These are phyloP conservation scores for Alloscopus bannaensis DNA, from an alignment of 2,888 invertebrate species.

Conservation along the genomic window DNA sequence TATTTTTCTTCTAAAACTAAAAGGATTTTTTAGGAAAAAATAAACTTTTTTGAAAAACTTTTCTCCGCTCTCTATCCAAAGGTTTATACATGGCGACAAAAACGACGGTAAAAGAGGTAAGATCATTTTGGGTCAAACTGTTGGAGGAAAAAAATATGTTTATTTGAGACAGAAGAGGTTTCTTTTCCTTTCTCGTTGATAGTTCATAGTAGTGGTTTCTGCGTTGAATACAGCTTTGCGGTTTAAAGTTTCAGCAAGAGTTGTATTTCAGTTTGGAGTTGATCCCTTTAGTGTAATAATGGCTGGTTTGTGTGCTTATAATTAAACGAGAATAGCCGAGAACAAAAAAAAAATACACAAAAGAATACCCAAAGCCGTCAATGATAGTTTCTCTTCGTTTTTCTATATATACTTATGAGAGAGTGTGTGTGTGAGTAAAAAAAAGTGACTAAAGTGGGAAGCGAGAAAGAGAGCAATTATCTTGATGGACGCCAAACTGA, in stretches of 20 bases:
- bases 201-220: conserved; percentile 35
- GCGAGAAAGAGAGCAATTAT: conserved; percentile 64
- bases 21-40: conserved; percentile 2
- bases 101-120: too few species aligned
- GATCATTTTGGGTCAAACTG: too few species aligned
- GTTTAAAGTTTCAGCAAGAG: conserved; percentile 59
- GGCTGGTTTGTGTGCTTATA: conserved; percentile 63
- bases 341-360: too few species aligned
- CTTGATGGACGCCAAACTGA: conserved; percentile 65
- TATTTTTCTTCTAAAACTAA: background rate
- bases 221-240: conserved; percentile 37
- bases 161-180: too few species aligned
- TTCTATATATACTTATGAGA: too few species aligned
- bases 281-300: conserved; percentile 59
- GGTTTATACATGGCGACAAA: too few species aligned
- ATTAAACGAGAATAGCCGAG: conserved; percentile 60
- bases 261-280: conserved; percentile 58
- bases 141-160: too few species aligned
- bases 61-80: too few species aligned
- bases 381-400: too few species aligned
- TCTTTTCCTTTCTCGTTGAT: too few species aligned
- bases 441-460: conserved; percentile 63
- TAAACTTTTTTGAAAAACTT: background rate
- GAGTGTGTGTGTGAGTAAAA: conserved; percentile 18
- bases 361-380: too few species aligned